These are phyloP conservation scores for Pimephales promelas DNA, from an alignment of 2,113 vertebrate genomes.

Conservation along the genomic window DNA sequence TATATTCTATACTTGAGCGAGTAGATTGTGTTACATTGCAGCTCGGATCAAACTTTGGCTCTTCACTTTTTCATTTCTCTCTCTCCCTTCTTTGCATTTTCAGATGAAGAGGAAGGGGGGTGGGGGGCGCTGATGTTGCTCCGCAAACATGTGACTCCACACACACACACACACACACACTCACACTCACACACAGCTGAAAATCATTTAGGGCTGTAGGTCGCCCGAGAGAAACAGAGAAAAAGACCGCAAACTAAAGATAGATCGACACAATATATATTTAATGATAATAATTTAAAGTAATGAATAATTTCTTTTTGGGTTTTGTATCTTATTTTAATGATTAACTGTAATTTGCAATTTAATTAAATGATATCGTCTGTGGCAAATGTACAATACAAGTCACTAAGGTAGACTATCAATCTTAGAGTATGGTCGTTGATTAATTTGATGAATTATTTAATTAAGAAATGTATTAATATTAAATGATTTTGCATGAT, in stretches of 20 bases:
- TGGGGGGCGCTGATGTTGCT: conserved; percentile 65
- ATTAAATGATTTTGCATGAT: not conserved
- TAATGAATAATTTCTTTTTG: not conserved
- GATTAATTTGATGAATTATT: not conserved
- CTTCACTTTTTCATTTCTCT: conserved; percentile 53
- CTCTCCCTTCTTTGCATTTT: conserved; percentile 51
- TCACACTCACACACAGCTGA: conserved; percentile 69
- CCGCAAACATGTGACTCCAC: conserved; percentile 72
- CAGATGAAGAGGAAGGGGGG: conserved; percentile 26
- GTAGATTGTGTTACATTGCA: not conserved
- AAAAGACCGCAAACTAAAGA: not conserved
- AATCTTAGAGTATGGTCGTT: too few species aligned
- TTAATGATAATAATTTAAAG: too few species aligned
- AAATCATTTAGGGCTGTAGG: conserved; percentile 74
- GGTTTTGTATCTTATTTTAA: not conserved
- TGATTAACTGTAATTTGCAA: not conserved
- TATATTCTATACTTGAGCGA: not conserved
- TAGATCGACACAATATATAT: not conserved
- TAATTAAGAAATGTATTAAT: not conserved
- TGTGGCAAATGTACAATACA: not conserved
- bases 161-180: conserved; percentile 1
- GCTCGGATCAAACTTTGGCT: conserved; percentile 54
- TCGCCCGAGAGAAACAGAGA: conserved; percentile 29
- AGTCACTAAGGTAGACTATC: not conserved
- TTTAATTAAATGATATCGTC: not conserved